Evolutionary conservation across 2,888 invertebrate species (phyloP), one percentile per base, ranked within the genome.

Genomic region (Phlogophora meticulosa): DNA sequence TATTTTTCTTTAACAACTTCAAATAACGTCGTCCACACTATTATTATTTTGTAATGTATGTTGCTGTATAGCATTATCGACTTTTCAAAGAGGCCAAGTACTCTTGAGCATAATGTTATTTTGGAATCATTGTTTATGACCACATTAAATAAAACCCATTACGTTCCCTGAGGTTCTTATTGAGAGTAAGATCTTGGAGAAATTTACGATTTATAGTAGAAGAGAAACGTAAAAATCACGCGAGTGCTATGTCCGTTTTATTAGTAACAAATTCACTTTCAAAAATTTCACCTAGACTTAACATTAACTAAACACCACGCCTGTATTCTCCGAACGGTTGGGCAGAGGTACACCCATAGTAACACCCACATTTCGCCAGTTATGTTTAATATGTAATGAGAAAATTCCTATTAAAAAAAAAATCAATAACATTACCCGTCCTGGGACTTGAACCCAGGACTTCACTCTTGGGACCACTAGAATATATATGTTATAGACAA

Each of bases 91-190:
- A 20, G 40, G 2, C 17, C 10, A 42, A 60, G 56, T 13, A 40
- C 20, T 11, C 38, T 59, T 13, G 13, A 22, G 4, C 10, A 4
- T 24, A 11, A 17, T 10, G 9, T 42, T 46, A 40, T 22, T 59
- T 49, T 24, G 4, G 58, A 32, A 53, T 34, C 46, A 24, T 64
- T 55, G 42, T 61, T 71, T 55, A 51, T 61, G 32, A 48, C 42
- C 10, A 40, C 56, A 24, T 51, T 36, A 61, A 61, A n/a, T 49
- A 53, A 64, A 76, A 64, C 63, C 40, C 59, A 46, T 69, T 69
- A 57, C 40, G 4, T 32, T 48, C 22, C 43, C 52, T 45, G 36
- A 48, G 34, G 28, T 43, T 46, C 32, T 36, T 20, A 36, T 45
- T 11, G 7, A 45, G 46, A 42, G 56, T 52, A 53, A 17, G 57